Base-by-base conservation (phyloP, 2,113 vertebrate genomes). In the Archilochus colubris region DNA sequence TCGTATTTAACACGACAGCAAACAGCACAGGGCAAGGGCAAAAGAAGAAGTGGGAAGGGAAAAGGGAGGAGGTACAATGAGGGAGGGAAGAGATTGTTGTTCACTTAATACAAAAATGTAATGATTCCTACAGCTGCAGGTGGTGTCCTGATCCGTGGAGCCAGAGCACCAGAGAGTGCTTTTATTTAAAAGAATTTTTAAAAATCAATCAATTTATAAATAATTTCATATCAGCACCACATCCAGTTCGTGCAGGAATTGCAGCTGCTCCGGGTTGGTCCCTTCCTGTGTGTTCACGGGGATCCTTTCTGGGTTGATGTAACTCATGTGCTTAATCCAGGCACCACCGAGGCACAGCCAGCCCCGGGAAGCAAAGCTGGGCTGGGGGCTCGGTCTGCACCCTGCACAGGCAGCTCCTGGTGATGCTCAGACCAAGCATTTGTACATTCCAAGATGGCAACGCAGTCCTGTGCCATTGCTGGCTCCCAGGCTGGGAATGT, bases 101-200 rank as follows among this genome's bases (percentile, higher is more conserved):
- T 86, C 68, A 40, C 55, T 88, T 48, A 28, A 33, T 48, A 69
- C 38, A 81, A 82, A 54, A 4, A 5, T 1, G 4, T 74, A 8
- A 62, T 3, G 95, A 68, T 92, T 94, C 93, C 92, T 95, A 68
- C 88, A 92, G 96, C 91, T 95, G 61, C 96, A 95, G 40, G 94
- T 92, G 97, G 72, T 96, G 91, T 51, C 82, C 70, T 94, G 86
- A 95, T 61, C 93, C 91, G 3, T 74, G 67, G 92, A 96, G 91
- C 83, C 9, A 13, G 68, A 95, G 53, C 72, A 81, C 11, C 36
- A 67, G 68, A 96, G 89, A 97, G 97, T 98, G 98, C 98, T 97
- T 98, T 97, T 46, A 92, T 91, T 83, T 83, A 72, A 88, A 82
- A 55, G 55, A 68, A 77, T 66, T 40, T 40, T 40, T n/a, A 40